Conservation (phyloP, 2,113 vertebrate species). For the Saiga tatarica region DNA sequence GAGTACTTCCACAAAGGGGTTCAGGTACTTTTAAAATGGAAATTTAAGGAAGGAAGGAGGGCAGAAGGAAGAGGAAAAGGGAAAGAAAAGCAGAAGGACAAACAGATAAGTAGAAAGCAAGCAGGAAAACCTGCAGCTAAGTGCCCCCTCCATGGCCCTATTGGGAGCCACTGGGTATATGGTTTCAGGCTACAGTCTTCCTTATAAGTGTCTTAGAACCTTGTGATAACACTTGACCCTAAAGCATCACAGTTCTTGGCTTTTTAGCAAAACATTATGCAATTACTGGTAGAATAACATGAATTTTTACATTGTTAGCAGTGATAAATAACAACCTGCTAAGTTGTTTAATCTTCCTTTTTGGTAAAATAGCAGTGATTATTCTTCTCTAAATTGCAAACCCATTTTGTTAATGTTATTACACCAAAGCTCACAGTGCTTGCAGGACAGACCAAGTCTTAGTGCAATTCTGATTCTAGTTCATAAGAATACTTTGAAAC, state of each 20-base stretch:
- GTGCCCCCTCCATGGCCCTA: background rate
- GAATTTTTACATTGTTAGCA: background rate
- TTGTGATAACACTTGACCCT: background rate
- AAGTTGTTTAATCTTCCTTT: background rate
- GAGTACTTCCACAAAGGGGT: background rate
- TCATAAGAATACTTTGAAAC: background rate
- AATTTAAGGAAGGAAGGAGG: background rate
- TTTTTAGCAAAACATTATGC: background rate
- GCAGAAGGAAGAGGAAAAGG: background rate
- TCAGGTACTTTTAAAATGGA: background rate
- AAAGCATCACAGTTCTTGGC: background rate
- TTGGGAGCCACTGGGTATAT: accelerated
- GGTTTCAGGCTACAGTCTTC: too few relatives aligned
- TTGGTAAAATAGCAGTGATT: background rate
- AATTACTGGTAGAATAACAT: background rate
- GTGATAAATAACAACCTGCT: background rate
- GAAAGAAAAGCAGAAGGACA: background rate
- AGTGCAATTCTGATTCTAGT: background rate
- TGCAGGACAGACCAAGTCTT: background rate
- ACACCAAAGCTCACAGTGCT: background rate
- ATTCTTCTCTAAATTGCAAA: background rate
- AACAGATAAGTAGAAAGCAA: background rate
- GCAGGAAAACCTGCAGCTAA: background rate
- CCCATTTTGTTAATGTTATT: background rate
- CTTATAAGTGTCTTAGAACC: background rate